A percentile compares a stretch with the other conserved stretches of the same genome.
Evolutionary conservation across 2,888 invertebrate species (phyloP).

Genomic region (Tetramorium bicarinatum): DNA sequence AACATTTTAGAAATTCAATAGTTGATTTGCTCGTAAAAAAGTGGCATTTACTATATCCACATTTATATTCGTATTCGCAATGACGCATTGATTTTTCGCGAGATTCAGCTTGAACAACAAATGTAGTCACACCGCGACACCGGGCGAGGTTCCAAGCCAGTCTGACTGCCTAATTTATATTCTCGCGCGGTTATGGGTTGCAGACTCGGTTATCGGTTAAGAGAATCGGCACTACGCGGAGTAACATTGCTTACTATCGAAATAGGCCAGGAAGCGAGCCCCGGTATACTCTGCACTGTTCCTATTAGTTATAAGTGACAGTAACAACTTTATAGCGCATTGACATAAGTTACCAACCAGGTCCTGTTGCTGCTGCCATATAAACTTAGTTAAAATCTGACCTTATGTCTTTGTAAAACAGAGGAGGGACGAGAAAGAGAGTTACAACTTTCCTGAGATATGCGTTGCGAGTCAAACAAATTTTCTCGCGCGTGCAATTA

Average conservation of each 20-base stretch:
- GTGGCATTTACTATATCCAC: not conserved
- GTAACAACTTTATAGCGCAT: conserved; percentile 41
- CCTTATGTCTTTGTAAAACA: not conserved
- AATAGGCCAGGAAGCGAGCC: conserved; percentile 51
- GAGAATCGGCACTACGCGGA: conserved; percentile 44
- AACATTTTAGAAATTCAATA: not conserved
- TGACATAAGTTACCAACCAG: conserved; percentile 31
- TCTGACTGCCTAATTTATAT: conserved; percentile 51
- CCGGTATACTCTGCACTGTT: conserved; percentile 12
- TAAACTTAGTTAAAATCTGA: conserved; percentile 37
- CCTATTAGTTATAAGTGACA: conserved; percentile 48
- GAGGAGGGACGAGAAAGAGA: not conserved
- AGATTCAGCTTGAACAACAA: conserved; percentile 35
- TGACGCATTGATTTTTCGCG: conserved; percentile 36
- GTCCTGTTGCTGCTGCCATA: not conserved
- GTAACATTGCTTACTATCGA: conserved; percentile 47
- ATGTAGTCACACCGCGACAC: conserved; percentile 30
- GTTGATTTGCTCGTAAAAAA: not conserved
- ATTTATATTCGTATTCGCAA: not conserved
- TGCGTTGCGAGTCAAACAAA: not conserved
- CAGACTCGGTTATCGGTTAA: conserved; percentile 42
- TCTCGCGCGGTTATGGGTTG: conserved; percentile 42
- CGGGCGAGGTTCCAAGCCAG: conserved; percentile 45
- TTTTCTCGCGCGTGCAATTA: conserved; percentile 4
- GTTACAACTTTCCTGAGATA: conserved; percentile 2